Percentiles rank a stretch among this genome's conserved stretches.
Conservation (phyloP, 2,797 vertebrate genomes). For the Poeciliopsis presidionis region DNA sequence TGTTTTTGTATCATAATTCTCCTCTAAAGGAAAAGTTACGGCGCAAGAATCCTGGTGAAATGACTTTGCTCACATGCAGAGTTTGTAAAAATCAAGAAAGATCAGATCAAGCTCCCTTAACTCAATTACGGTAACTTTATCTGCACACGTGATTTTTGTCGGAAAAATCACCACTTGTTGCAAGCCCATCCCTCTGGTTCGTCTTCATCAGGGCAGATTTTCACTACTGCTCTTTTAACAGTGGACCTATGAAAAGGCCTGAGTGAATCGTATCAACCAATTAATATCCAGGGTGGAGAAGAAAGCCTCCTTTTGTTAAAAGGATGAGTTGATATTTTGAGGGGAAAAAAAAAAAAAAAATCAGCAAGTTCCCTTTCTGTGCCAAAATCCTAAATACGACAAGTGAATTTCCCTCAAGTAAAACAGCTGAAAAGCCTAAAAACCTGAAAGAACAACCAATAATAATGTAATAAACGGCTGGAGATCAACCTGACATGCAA, state of each 20-base stretch:
- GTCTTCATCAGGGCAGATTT: neutral
- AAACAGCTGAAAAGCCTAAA: neutral
- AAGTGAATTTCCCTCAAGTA: neutral
- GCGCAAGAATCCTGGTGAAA: neutral
- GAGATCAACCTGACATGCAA: slow-evolving; percentile 24
- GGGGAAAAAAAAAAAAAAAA: neutral
- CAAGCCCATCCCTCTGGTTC: slow-evolving; percentile 22
- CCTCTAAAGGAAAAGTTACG: neutral
- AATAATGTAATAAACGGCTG: slow-evolving; percentile 8
- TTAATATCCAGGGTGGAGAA: slow-evolving; percentile 77
- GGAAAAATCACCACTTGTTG: slow-evolving; percentile 48
- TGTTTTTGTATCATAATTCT: neutral
- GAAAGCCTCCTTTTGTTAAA: slow-evolving; percentile 5
- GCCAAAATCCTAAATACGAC: neutral
- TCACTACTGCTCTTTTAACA: slow-evolving; percentile 22
- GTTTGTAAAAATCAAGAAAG: slow-evolving; percentile 41
- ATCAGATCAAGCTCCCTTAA: slow-evolving; percentile 40
- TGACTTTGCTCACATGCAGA: slow-evolving; percentile 13
- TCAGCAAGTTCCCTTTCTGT: neutral
- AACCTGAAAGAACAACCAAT: neutral
- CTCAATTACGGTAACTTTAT: slow-evolving; percentile 60
- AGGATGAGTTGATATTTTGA: neutral
- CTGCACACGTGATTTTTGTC: slow-evolving; percentile 56
- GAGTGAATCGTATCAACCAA: slow-evolving; percentile 81
- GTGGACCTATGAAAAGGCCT: slow-evolving; percentile 65